Percentiles rank a stretch among this genome's conserved stretches.
Conservation (phyloP, 2,797 vertebrate genomes). For the Eptatretus atami region DNA sequence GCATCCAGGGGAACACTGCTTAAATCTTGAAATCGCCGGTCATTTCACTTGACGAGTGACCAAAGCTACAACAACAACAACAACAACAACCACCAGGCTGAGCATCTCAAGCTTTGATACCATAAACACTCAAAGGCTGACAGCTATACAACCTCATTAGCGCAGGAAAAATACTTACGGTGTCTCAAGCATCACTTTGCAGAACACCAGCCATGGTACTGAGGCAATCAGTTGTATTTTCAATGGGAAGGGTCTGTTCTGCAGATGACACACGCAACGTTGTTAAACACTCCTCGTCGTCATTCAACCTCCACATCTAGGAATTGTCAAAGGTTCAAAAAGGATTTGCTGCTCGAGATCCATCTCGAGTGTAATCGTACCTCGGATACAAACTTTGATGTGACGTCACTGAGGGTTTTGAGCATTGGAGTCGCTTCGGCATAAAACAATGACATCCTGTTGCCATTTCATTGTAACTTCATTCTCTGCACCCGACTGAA, state of each 20-base stretch:
- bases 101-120: no score
- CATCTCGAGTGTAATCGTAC: slow-evolving; percentile 16
- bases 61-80: not conserved
- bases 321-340: no score
- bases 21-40: no score
- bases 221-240: slow-evolving; percentile 61
- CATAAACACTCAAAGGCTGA: no score
- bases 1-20: no score
- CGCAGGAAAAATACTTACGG: slow-evolving; percentile 25
- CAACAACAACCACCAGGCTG: not conserved
- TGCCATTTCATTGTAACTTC: slow-evolving; percentile 92
- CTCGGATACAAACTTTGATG: slow-evolving; percentile 91
- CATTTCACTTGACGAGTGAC: no score
- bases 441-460: slow-evolving; percentile 95
- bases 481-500: slow-evolving; percentile 74
- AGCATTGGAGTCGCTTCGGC: slow-evolving; percentile 92
- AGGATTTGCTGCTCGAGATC: no score
- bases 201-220: slow-evolving; percentile 70
- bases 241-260: slow-evolving; percentile 62
- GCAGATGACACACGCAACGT: slow-evolving; percentile 7
- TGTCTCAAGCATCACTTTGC: slow-evolving; percentile 60
- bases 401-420: slow-evolving; percentile 82
- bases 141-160: no score
- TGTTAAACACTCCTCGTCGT: no score
- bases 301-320: no score